Evolutionary conservation across 2,797 vertebrate genomes (phyloP), one percentile per base, ranked within the genome.

Genomic region (Acanthurus lineatus): DNA sequence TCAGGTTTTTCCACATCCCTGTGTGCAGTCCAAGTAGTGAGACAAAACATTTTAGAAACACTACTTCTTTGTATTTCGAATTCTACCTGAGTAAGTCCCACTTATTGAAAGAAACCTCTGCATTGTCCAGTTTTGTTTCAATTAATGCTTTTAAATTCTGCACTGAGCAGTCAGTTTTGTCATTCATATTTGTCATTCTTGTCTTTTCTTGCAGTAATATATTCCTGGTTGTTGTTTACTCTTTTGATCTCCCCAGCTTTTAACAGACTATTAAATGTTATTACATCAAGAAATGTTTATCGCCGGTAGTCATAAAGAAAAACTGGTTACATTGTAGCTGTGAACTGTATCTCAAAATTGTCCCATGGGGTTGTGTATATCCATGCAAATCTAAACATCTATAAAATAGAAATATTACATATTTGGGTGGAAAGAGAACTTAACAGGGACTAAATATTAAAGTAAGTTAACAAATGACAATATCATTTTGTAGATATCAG

Each of bases 41-140:
- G 12, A 38, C 38, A 69, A 68, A 62, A 40, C 2, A 40, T 56
- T 48, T 57, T 49, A 51, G 59, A 77, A 69, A 12, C 42, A 38
- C 2, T 3, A 25, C 10, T 7, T n/a, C 47, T 61, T 32, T 45
- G 16, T 63, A 48, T 63, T 63, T 63, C 35, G 22, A 61, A 12
- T 44, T 61, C 20, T 45, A 8, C 40, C 15, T 60, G n/a, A 32
- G 15, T 35, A 38, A 20, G 10, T 40, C 12, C 35, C 17, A 11
- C 10, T 42, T 42, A 42, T 42, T 42, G 2, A 42, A 12, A 42
- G 19, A 40, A 32, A 70, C 20, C 42, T 67, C 47, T 42, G 42
- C 3, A 58, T 38, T 38, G 5, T 15, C 1, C 25, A 22, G 3
- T 45, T 64, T 52, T 4, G 32, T 22, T 69, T 20, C 6, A 25